phyloP scores from a whole-genome alignment of 2,888 invertebrate genomes.

The Hyppa rectilinea region DNA sequence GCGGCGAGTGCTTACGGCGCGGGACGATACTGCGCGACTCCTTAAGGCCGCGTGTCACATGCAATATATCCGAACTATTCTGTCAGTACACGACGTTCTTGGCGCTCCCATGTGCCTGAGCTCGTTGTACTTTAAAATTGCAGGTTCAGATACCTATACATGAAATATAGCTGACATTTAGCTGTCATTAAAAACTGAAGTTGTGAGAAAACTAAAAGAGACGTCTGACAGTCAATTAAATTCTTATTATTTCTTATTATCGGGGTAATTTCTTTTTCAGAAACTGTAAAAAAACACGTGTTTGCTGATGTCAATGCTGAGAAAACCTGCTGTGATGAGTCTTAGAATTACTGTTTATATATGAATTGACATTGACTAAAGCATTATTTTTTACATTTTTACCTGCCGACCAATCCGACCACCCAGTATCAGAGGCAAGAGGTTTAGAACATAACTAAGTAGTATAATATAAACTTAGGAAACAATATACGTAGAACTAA shows the following conservation, averaged over 20 bases:
- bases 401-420: background rate
- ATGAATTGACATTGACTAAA: background rate
- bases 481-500: background rate
- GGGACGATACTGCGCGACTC: slow-evolving; percentile 35
- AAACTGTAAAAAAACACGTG: background rate
- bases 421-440: background rate
- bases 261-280: background rate
- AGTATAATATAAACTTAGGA: background rate
- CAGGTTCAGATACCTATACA: background rate
- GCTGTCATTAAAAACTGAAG: background rate
- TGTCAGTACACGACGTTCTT: slow-evolving; percentile 38
- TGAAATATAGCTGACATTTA: too few relatives aligned
- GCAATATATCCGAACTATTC: slow-evolving; percentile 54
- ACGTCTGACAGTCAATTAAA: background rate
- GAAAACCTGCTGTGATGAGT: background rate
- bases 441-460: background rate
- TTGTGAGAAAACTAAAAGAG: background rate
- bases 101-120: slow-evolving; percentile 24
- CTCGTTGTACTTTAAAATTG: background rate
- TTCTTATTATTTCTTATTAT: background rate
- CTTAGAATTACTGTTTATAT: background rate
- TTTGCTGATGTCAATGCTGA: background rate
- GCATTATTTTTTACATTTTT: background rate
- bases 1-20: slow-evolving; percentile 13
- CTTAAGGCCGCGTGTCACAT: slow-evolving; percentile 65